Conservation (phyloP, 1,140 invertebrate species). For the Laodelphax striatellus region DNA sequence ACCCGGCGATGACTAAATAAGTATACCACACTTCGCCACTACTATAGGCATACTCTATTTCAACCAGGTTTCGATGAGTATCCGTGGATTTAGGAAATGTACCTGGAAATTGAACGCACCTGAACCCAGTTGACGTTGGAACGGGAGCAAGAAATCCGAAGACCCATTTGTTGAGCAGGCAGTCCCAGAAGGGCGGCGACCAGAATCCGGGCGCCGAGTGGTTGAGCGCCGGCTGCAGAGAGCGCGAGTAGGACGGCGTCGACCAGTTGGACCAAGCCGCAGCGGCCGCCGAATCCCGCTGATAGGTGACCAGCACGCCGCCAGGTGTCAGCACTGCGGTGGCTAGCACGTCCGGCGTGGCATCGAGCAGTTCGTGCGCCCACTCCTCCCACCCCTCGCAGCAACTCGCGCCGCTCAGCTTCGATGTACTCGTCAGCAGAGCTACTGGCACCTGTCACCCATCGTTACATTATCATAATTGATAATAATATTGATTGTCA, state of each 20-base stretch:
- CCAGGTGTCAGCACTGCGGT: not conserved
- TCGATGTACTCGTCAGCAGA: not conserved
- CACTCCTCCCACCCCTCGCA: slow-evolving; percentile 3
- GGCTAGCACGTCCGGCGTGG: slow-evolving; percentile 2
- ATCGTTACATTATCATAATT: too few species aligned
- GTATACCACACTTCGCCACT: too few species aligned
- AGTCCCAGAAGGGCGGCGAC: slow-evolving; percentile 20
- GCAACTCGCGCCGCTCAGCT: not conserved
- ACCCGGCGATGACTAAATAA: too few species aligned
- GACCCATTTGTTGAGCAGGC: slow-evolving; percentile 16
- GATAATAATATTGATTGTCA: too few species aligned
- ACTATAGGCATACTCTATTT: too few species aligned
- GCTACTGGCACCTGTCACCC: slow-evolving; percentile 6
- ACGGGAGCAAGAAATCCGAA: slow-evolving; percentile 15
- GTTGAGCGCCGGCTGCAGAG: slow-evolving; percentile 7
- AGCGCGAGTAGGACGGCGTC: slow-evolving; percentile 5
- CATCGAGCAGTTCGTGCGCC: slow-evolving; percentile 4
- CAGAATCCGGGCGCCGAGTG: slow-evolving; percentile 8
- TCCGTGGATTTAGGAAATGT: too few species aligned
- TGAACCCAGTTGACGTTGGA: not conserved
- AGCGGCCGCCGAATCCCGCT: not conserved
- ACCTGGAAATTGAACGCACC: not conserved
- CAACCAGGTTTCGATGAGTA: too few species aligned
- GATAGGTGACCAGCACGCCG: not conserved
- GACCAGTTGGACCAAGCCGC: not conserved